Conservation (phyloP, 2,113 vertebrate species). For the Pica pica region DNA sequence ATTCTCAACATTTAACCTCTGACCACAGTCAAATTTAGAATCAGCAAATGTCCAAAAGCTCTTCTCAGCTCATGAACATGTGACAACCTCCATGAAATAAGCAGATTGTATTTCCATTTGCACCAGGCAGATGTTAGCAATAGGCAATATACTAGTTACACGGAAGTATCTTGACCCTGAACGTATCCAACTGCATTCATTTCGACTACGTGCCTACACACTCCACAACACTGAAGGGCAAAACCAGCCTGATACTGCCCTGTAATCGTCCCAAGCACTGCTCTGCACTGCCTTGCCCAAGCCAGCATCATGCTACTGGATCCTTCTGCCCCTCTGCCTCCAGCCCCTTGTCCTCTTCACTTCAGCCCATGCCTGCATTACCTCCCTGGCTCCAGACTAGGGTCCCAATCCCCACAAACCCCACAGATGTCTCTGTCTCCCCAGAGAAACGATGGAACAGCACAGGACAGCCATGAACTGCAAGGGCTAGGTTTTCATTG, state of each 20-base stretch:
- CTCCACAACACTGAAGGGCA: not conserved
- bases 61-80: not conserved
- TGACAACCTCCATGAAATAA: not conserved
- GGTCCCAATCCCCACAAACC: rapidly evolving
- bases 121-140: not conserved
- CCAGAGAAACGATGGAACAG: not conserved
- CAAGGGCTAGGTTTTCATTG: not conserved
- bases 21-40: not conserved
- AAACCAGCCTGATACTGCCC: not conserved
- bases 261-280: rapidly evolving
- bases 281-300: not conserved
- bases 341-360: not conserved
- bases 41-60: not conserved
- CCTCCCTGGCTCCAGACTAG: not conserved
- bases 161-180: not conserved
- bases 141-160: not conserved
- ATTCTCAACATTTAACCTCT: not conserved
- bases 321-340: not conserved
- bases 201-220: not conserved
- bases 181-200: not conserved
- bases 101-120: not conserved
- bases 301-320: not conserved
- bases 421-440: not conserved
- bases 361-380: not conserved
- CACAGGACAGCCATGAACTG: not conserved